These are phyloP conservation scores for Gallinago solitaria DNA, from an alignment of 2,797 vertebrate genomes.

Conservation along the genomic window DNA sequence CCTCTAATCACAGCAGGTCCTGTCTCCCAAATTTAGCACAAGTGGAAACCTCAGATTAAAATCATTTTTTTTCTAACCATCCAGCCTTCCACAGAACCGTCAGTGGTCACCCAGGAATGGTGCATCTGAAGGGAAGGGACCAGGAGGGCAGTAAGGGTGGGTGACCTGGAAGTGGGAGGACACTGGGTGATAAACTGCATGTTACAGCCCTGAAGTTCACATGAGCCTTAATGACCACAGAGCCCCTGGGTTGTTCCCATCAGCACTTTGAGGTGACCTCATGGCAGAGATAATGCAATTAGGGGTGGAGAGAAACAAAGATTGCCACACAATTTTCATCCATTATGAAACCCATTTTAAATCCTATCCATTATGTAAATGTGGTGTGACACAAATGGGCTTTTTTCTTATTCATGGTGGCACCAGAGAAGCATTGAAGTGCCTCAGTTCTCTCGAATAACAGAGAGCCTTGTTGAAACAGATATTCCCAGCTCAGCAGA, in stretches of 20 bases:
- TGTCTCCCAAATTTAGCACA: not conserved
- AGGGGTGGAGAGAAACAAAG: not conserved
- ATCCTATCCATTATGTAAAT: not conserved
- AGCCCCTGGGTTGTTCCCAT: not conserved
- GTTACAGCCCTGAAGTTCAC: not conserved
- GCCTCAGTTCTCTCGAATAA: not conserved
- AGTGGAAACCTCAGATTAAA: not conserved
- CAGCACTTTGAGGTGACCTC: not conserved
- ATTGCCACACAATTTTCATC: not conserved
- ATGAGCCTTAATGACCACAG: not conserved
- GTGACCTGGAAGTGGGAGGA: not conserved
- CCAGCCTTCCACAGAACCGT: not conserved
- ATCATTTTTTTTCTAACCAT: not conserved
- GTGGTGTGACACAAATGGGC: conserved; percentile 1
- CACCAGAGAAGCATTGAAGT: not conserved
- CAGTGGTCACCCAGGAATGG: not conserved
- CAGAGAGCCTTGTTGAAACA: not conserved
- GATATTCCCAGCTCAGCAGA: not conserved
- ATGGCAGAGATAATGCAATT: not conserved
- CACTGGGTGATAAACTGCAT: rapidly evolving
- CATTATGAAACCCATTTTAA: not conserved
- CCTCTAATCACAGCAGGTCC: not conserved
- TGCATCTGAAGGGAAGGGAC: not conserved
- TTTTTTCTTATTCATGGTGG: not conserved
- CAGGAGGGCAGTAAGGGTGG: not conserved